Percentiles rank a stretch among this genome's conserved stretches.
Conservation (phyloP, 2,113 vertebrate genomes). For the Tragelaphus buxtoni region DNA sequence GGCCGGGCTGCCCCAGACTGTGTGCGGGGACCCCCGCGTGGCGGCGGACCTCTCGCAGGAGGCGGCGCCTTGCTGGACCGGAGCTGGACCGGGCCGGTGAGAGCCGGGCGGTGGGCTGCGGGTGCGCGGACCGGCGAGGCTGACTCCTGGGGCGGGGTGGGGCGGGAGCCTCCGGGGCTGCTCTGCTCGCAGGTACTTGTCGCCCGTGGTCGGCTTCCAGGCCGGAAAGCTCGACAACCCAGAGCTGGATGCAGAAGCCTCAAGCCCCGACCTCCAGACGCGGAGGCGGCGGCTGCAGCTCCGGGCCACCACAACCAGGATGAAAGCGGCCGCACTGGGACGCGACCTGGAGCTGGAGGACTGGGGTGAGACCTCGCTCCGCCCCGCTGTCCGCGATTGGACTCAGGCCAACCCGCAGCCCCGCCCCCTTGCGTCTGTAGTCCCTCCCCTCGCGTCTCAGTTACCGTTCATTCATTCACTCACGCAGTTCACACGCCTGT, state of each 20-base stretch:
- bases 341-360: constrained; percentile 88
- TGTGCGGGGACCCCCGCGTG: constrained; percentile 88
- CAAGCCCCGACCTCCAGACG: constrained; percentile 81
- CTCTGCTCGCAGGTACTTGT: constrained; percentile 82
- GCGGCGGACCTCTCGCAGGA: constrained; percentile 86
- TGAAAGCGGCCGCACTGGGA: constrained; percentile 85
- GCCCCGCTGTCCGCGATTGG: background rate
- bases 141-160: constrained; percentile 46
- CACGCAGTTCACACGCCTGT: background rate
- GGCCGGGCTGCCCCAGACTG: constrained; percentile 87
- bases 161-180: background rate
- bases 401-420: background rate
- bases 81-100: constrained; percentile 77
- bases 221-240: constrained; percentile 89
- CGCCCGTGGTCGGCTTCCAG: constrained; percentile 83
- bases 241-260: constrained; percentile 85
- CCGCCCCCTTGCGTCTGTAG: background rate
- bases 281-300: constrained; percentile 87
- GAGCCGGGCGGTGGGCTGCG: background rate
- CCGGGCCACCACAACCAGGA: constrained; percentile 86
- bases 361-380: constrained; percentile 71
- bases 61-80: constrained; percentile 91
- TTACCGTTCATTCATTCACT: background rate
- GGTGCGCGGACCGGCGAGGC: constrained; percentile 10
- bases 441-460: background rate